A percentile compares a stretch with the other conserved stretches of the same genome.
Evolutionary conservation across 2,888 invertebrate species (phyloP).

Genomic region (Eupithecia exiguata): DNA sequence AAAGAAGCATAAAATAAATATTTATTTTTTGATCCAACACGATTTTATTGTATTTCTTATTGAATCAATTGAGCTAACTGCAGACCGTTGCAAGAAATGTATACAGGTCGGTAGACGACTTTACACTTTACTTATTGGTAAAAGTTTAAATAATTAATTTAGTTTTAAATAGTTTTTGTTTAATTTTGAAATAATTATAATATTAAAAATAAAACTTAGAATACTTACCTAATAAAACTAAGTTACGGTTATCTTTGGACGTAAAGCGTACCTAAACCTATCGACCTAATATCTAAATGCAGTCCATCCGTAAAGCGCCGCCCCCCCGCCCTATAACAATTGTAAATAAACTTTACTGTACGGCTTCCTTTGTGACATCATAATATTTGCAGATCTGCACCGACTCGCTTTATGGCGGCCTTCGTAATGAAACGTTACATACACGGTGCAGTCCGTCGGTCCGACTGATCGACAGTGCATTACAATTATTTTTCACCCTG

Average conservation of each 20-base stretch:
- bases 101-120: too few relatives aligned
- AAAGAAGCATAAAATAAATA: too few relatives aligned
- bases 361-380: conserved; percentile 68
- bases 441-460: background rate
- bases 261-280: background rate
- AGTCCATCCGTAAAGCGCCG: background rate
- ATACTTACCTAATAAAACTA: background rate
- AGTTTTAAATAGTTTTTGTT: too few relatives aligned
- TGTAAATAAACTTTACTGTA: conserved; percentile 33
- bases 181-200: too few relatives aligned
- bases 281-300: background rate
- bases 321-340: background rate
- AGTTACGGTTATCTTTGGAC: background rate
- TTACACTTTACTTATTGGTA: too few relatives aligned
- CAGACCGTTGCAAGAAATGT: too few relatives aligned
- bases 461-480: background rate
- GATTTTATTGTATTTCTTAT: too few relatives aligned
- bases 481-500: background rate
- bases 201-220: background rate
- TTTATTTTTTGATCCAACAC: too few relatives aligned
- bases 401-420: conserved; percentile 44
- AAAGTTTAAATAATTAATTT: too few relatives aligned
- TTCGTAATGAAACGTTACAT: conserved; percentile 16
- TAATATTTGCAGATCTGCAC: conserved; percentile 46
- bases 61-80: too few relatives aligned